Evolutionary conservation across 2,888 invertebrate genomes (phyloP).

Genomic region (Aphidoletes aphidimyza): DNA sequence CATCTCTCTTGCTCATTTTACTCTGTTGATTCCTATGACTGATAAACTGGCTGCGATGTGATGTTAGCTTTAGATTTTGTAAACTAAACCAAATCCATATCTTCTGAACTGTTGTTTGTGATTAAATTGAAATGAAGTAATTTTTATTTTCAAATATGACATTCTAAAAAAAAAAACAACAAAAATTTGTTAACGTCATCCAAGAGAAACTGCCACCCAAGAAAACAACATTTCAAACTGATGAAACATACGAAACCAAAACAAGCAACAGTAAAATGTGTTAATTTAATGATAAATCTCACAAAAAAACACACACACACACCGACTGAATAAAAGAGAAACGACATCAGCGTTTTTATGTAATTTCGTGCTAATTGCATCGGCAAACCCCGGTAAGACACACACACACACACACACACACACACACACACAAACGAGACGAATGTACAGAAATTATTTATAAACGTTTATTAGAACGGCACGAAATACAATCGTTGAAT

Average conservation of each 20-base stretch:
- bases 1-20: not conserved
- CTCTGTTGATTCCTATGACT: not conserved
- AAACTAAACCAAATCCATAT: conserved; percentile 16
- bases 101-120: not conserved
- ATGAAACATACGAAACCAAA: not conserved
- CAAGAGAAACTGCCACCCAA: not conserved
- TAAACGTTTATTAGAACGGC: conserved; percentile 15
- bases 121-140: not conserved
- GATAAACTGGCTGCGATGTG: not conserved
- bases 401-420: too few relatives aligned
- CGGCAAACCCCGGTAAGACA: not conserved
- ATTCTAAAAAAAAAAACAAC: too few relatives aligned
- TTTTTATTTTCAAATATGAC: not conserved
- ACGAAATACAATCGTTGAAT: conserved; percentile 40
- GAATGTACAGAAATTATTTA: not conserved
- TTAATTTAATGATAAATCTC: conserved; percentile 14
- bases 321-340: too few relatives aligned
- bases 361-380: conserved; percentile 8
- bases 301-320: not conserved
- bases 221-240: too few relatives aligned
- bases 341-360: conserved; percentile 13
- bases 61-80: not conserved
- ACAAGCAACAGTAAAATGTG: conserved; percentile 5
- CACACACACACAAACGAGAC: not conserved
- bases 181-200: too few relatives aligned